Percentiles rank a stretch among this genome's conserved stretches.
Evolutionary conservation across 2,113 vertebrate species (phyloP).

Genomic region (Phalacrocorax brasilianus): DNA sequence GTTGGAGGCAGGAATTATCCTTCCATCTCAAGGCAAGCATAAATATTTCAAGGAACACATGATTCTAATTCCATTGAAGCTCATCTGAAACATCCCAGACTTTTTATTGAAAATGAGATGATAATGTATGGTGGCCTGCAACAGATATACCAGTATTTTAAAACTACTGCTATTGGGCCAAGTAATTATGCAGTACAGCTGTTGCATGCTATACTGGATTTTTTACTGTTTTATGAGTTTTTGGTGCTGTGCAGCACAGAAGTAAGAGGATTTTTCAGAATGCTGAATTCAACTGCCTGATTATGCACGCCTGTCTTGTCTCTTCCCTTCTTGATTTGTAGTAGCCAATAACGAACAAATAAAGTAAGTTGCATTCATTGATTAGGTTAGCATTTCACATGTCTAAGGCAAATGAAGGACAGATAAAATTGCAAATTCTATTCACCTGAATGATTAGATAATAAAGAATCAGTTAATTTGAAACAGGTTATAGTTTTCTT

Average conservation of each 20-base stretch:
- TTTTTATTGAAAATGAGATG: slow-evolving; percentile 60
- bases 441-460: background rate
- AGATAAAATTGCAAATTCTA: background rate
- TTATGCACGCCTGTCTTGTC: background rate
- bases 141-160: slow-evolving; percentile 46
- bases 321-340: background rate
- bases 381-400: background rate
- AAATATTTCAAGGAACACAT: slow-evolving; percentile 67
- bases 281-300: background rate
- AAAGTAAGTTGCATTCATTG: background rate
- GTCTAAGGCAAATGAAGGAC: background rate
- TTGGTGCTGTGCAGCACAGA: background rate
- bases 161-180: slow-evolving; percentile 41
- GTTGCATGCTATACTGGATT: slow-evolving; percentile 8
- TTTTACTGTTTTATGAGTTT: background rate
- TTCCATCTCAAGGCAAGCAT: slow-evolving; percentile 58
- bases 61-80: slow-evolving; percentile 60
- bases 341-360: background rate
- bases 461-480: slow-evolving; percentile 35
- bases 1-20: slow-evolving; percentile 33
- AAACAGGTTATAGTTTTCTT: background rate
- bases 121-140: slow-evolving; percentile 64
- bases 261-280: background rate
- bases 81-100: slow-evolving; percentile 47
- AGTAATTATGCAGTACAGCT: slow-evolving; percentile 52